Evolutionary conservation across 2,113 vertebrate genomes (phyloP).

Genomic region (chimpanzee (Pan troglodytes)): NHGRI_mPanTro3-v2.1_pri NC_072407.2:104170501-104171000

Average conservation of each 20-base stretch:
- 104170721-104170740: neutral
- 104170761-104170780: neutral
- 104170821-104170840: neutral
- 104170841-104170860: neutral
- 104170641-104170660: neutral
- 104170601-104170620: neutral
- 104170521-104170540: accelerated
- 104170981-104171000: neutral
- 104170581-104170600: neutral
- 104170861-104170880: neutral
- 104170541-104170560: neutral
- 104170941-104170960: neutral
- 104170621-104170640: neutral
- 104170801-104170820: neutral
- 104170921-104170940: neutral
- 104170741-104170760: neutral
- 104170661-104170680: neutral
- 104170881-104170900: neutral
- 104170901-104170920: neutral
- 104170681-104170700: neutral
- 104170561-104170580: neutral
- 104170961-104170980: neutral
- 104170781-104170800: neutral
- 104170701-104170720: neutral
- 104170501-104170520: neutral